These are phyloP conservation scores for Tetramorium parvispinum DNA, from an alignment of 1,140 invertebrate species.

Conservation along the genomic window DNA sequence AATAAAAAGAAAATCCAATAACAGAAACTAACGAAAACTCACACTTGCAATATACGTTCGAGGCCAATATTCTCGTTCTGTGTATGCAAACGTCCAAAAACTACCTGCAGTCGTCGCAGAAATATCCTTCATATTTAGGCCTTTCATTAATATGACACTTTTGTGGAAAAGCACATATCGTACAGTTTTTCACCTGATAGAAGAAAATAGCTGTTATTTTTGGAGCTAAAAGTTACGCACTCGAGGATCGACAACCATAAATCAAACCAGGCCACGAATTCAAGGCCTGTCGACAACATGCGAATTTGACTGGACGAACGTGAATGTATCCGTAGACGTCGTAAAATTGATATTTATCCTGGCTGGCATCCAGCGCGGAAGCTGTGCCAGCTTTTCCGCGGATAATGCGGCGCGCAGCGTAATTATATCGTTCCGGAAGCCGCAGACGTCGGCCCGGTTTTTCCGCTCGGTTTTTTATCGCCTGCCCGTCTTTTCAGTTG, in stretches of 20 bases:
- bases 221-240: slow-evolving; percentile 15
- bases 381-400: slow-evolving; percentile 65
- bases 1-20: slow-evolving; percentile 1
- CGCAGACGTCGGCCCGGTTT: slow-evolving; percentile 21
- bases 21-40: not conserved
- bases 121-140: not conserved
- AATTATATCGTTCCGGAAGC: slow-evolving; percentile 44
- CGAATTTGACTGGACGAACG: slow-evolving; percentile 36
- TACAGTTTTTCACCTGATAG: not conserved
- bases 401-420: slow-evolving; percentile 45
- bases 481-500: not conserved
- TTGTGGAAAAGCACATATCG: not conserved
- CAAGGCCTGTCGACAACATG: not conserved
- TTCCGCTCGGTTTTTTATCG: not conserved
- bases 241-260: not conserved
- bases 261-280: slow-evolving; percentile 21
- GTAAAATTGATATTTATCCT: slow-evolving; percentile 79
- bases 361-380: slow-evolving; percentile 72
- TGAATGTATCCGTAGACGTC: slow-evolving; percentile 68
- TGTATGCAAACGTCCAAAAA: not conserved
- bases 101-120: not conserved
- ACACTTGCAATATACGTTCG: not conserved
- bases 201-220: not conserved
- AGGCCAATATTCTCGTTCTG: not conserved
- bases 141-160: not conserved